phyloP scores from a whole-genome alignment of 2,113 vertebrate genomes.

The Pelusios castaneus region DNA sequence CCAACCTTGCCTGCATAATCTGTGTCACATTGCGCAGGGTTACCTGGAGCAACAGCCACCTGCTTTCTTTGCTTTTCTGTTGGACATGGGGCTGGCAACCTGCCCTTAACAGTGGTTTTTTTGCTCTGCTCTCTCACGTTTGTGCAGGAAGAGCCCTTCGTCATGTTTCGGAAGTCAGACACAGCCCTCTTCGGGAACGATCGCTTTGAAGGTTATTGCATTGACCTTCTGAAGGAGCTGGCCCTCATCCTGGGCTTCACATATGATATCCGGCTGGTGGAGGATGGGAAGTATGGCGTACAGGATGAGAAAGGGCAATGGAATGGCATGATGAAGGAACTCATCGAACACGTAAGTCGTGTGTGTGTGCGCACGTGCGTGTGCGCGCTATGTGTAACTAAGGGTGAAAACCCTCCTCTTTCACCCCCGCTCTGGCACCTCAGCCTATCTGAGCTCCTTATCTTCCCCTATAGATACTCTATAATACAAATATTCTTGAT shows the following conservation, averaged over 20 bases:
- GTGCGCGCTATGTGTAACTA: neutral
- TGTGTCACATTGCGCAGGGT: rapidly evolving
- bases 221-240: slow-evolving; percentile 96
- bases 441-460: rapidly evolving
- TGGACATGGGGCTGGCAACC: neutral
- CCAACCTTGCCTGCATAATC: slow-evolving; percentile 6
- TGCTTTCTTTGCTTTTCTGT: neutral
- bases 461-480: rapidly evolving
- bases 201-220: slow-evolving; percentile 97
- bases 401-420: neutral
- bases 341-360: slow-evolving; percentile 89
- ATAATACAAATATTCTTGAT: rapidly evolving
- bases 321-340: slow-evolving; percentile 98
- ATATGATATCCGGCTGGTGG: slow-evolving; percentile 95
- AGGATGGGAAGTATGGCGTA: slow-evolving; percentile 93
- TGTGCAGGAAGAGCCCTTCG: slow-evolving; percentile 94
- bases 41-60: neutral
- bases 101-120: neutral
- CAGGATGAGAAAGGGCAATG: slow-evolving; percentile 99
- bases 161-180: slow-evolving; percentile 98
- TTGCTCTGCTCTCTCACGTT: neutral
- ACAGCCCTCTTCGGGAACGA: slow-evolving; percentile 93
- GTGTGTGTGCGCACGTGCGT: rapidly evolving
- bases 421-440: neutral
- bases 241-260: slow-evolving; percentile 92